Conservation (phyloP, 53 echinoderm and acorn worm species). For the Arbacia lixula region DNA sequence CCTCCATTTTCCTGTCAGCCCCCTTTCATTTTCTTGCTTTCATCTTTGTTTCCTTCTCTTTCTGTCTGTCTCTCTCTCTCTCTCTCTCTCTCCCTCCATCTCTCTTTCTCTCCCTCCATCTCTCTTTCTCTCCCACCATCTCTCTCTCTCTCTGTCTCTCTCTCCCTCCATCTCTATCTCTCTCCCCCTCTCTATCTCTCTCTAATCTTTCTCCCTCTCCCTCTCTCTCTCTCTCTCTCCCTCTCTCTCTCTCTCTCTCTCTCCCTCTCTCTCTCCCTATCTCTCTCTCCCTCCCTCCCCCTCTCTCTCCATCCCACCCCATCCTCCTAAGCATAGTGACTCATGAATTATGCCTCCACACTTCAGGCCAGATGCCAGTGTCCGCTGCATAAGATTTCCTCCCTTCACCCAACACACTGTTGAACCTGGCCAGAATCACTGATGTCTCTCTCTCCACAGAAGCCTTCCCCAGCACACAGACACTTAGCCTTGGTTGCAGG, state of each 20-base stretch:
- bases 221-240: neutral
- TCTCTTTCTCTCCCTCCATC: neutral
- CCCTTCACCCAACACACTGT: too few species aligned
- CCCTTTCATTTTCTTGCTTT: neutral
- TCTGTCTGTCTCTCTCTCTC: neutral
- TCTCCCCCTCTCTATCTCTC: neutral
- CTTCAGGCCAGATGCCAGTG: too few species aligned
- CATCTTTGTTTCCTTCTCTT: neutral
- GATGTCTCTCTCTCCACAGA: too few species aligned
- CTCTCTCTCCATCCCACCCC: neutral
- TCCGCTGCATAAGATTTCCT: too few species aligned
- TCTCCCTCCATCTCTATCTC: neutral
- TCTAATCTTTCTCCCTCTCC: neutral
- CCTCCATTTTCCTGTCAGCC: neutral
- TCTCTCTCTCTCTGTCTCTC: neutral
- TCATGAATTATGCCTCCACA: neutral
- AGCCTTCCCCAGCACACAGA: too few species aligned
- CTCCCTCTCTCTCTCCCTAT: neutral
- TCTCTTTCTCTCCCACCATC: neutral
- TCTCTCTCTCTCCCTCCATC: conserved; percentile 12
- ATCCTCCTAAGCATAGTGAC: neutral
- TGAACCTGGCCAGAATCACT: too few species aligned
- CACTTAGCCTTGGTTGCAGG: too few species aligned
- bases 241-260: neutral
- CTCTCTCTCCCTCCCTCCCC: neutral